phyloP scores from a whole-genome alignment of 2,888 invertebrate species.

The Microplitis deprimator region DNA sequence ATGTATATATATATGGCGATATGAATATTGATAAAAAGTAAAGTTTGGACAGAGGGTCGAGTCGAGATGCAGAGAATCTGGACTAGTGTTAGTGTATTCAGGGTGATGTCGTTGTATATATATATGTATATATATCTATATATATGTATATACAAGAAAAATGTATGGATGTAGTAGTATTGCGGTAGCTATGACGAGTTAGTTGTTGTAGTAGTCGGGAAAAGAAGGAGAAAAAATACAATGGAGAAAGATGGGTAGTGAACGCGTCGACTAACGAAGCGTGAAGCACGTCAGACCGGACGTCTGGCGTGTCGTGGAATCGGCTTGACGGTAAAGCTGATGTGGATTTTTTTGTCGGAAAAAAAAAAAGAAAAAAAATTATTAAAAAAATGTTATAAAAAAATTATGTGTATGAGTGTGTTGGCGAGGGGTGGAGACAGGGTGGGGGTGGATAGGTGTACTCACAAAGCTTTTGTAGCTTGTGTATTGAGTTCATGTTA shows the following conservation, averaged over 20 bases:
- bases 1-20: slow-evolving; percentile 7
- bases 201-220: not conserved
- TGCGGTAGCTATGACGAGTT: slow-evolving; percentile 8
- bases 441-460: not conserved
- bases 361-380: slow-evolving; percentile 10
- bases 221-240: slow-evolving; percentile 3
- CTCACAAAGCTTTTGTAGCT: slow-evolving; percentile 16
- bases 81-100: not conserved
- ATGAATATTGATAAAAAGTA: slow-evolving; percentile 42
- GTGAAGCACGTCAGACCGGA: slow-evolving; percentile 30
- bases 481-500: slow-evolving; percentile 10
- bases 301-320: slow-evolving; percentile 35
- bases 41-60: slow-evolving; percentile 35
- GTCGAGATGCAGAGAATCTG: slow-evolving; percentile 8
- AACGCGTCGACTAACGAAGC: slow-evolving; percentile 35
- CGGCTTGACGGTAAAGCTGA: slow-evolving; percentile 29
- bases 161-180: slow-evolving; percentile 4
- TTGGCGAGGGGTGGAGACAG: not conserved
- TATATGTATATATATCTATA: slow-evolving; percentile 3
- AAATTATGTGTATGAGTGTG: slow-evolving; percentile 6
- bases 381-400: slow-evolving; percentile 13
- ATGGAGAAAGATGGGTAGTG: slow-evolving; percentile 14
- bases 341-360: slow-evolving; percentile 18
- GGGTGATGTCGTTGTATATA: not conserved
- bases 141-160: not conserved